Evolutionary conservation across 2,888 invertebrate species (phyloP), one percentile per base, ranked within the genome.

Genomic region (Mesodorylaimus sp.): DNA sequence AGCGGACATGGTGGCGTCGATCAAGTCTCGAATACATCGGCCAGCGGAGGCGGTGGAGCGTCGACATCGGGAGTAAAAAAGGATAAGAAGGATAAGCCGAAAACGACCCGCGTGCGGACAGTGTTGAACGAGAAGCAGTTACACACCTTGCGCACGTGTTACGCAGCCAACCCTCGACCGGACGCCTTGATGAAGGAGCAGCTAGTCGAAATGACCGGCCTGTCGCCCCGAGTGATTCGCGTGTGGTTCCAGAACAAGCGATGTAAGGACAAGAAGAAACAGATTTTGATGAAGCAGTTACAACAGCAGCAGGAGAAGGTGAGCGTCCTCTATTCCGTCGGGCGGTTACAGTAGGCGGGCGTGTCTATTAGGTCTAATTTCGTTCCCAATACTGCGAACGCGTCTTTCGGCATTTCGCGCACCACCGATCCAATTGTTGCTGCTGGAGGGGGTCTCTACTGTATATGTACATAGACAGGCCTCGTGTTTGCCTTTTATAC

Each of bases 111-210:
- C 59, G 93, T 99, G 51, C 78, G 97, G 56, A 99, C 97, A 2
- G 97, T 99, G 36, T 78, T 99, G 54, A 97, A 93, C 70, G 97
- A 97, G 71, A 91, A 91, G 69, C 97, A 97, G 69, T 75, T 97
- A 59, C 89, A 91, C 71, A 97, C 93, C 5, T 75, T 97, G 61
- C 78, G 93, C 73, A 91, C 89, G 54, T 95, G 93, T 72, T 97
- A 97, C 74, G 83, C 83, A 52, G 88, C 89, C 51, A 97, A 97
- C 73, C 91, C 95, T 51, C 76, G 97, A 47, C 97, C 97, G 37
- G 97, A 97, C 72, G 95, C 97, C 38, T 77, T 95, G 54, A 89
- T 93, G 87, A 97, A 97, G 74, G 97, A 97, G 70, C 93, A 95
- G 69, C 77, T 97, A 55, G 93, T 93, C 39, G 95, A 97, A 73